phyloP scores from a whole-genome alignment of 2,113 vertebrate genomes.

The Spea bombifrons region DNA sequence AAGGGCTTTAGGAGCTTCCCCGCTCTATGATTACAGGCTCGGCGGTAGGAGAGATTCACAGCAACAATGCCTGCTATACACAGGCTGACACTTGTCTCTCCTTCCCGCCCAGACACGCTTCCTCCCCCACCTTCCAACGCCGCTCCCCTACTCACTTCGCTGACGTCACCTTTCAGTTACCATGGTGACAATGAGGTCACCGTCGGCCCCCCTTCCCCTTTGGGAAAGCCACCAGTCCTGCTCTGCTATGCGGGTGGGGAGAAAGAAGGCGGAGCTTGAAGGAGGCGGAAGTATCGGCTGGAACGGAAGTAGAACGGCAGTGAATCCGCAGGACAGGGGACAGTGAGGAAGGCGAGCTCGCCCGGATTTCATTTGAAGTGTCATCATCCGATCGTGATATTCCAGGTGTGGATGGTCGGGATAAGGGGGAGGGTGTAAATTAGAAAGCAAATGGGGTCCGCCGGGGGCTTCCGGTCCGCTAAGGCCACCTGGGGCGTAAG shows the following conservation, averaged over 20 bases:
- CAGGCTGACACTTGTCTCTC: not conserved
- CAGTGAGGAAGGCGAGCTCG: slow-evolving; percentile 31
- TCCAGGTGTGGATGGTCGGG: not conserved
- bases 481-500: not conserved
- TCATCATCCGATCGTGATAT: slow-evolving; percentile 14
- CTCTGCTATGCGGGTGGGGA: not conserved
- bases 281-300: slow-evolving; percentile 44
- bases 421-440: not conserved
- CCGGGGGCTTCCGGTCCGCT: not conserved
- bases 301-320: slow-evolving; percentile 46
- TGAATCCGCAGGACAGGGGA: slow-evolving; percentile 41
- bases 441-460: not conserved
- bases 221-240: slow-evolving; percentile 10
- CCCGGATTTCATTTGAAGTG: not conserved
- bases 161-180: slow-evolving; percentile 36
- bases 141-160: not conserved
- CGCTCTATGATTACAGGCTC: no score
- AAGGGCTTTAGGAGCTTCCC: no score
- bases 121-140: slow-evolving; percentile 10
- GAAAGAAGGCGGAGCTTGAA: slow-evolving; percentile 1
- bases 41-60: no score
- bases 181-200: slow-evolving; percentile 24
- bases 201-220: not conserved
- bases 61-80: not conserved
- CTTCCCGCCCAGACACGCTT: slow-evolving; percentile 35